These are phyloP conservation scores for Chromis chromis DNA, from an alignment of 2,797 vertebrate species.

Conservation along the genomic window DNA sequence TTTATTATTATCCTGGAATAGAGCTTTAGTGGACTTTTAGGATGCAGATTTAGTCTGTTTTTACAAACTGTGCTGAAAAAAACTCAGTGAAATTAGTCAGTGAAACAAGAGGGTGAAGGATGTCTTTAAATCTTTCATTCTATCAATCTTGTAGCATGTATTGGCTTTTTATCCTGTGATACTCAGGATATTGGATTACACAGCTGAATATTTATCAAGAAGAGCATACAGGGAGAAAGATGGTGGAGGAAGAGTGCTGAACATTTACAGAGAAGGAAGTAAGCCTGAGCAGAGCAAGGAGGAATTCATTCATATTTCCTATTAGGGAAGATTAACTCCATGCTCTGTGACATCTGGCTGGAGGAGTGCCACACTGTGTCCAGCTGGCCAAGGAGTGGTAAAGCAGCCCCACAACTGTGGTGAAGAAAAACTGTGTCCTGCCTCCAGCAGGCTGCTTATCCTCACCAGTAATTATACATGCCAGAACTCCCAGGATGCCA, in stretches of 20 bases:
- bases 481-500: constrained; percentile 80
- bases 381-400: constrained; percentile 66
- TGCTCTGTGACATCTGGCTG: constrained; percentile 69
- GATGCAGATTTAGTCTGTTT: constrained; percentile 24
- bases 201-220: constrained; percentile 46
- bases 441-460: constrained; percentile 72
- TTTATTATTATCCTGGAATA: constrained; percentile 18
- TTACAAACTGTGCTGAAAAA: constrained; percentile 20
- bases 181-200: constrained; percentile 45
- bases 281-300: constrained; percentile 24
- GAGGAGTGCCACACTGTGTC: constrained; percentile 62
- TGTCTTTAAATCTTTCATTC: constrained; percentile 38
- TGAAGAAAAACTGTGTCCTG: constrained; percentile 68
- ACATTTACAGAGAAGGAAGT: constrained; percentile 33
- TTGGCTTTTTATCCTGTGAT: constrained; percentile 39
- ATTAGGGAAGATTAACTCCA: constrained; percentile 55
- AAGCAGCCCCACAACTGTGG: constrained; percentile 61
- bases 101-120: constrained; percentile 49
- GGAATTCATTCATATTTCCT: constrained; percentile 58
- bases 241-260: constrained; percentile 15
- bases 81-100: constrained; percentile 38
- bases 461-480: constrained; percentile 80
- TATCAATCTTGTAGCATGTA: constrained; percentile 44
- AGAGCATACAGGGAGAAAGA: constrained; percentile 15
- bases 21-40: constrained; percentile 29